Percentiles rank a stretch among this genome's conserved stretches.
These are phyloP conservation scores for Automeris io DNA, from an alignment of 2,888 invertebrate species.

Conservation along the genomic window DNA sequence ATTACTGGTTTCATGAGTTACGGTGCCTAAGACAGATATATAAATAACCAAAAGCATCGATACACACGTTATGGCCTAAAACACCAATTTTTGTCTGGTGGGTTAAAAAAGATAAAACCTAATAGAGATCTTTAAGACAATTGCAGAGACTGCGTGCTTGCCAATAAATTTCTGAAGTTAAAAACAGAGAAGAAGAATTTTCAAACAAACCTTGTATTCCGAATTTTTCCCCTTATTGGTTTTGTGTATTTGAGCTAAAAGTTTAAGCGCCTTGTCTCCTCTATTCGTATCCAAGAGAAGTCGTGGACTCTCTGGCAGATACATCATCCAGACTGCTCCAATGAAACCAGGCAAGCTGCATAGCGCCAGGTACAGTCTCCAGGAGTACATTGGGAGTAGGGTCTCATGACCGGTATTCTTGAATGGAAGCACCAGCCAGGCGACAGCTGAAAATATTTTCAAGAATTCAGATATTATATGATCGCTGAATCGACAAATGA, in stretches of 20 bases:
- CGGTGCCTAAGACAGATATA: too few relatives aligned
- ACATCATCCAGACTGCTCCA: slow-evolving; percentile 75
- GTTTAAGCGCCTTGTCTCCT: slow-evolving; percentile 73
- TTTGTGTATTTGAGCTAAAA: slow-evolving; percentile 76
- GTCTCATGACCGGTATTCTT: slow-evolving; percentile 38
- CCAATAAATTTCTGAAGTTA: too few relatives aligned
- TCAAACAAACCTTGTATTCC: slow-evolving; percentile 68
- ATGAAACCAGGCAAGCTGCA: slow-evolving; percentile 80
- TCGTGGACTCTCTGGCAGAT: slow-evolving; percentile 84
- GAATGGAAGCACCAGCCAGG: slow-evolving; percentile 81
- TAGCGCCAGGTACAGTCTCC: slow-evolving; percentile 82
- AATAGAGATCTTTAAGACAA: too few relatives aligned
- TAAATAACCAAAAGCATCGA: too few relatives aligned
- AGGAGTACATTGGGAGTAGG: slow-evolving; percentile 78
- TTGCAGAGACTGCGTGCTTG: too few relatives aligned
- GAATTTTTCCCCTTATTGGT: slow-evolving; percentile 64
- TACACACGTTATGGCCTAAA: too few relatives aligned
- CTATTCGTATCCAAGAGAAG: slow-evolving; percentile 78
- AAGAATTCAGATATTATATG: too few relatives aligned
- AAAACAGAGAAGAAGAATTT: too few relatives aligned
- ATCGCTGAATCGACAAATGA: too few relatives aligned
- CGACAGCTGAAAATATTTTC: slow-evolving; percentile 63
- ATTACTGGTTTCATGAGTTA: too few relatives aligned
- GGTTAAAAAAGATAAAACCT: too few relatives aligned
- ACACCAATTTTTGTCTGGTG: too few relatives aligned